Percentiles rank a stretch among this genome's conserved stretches.
Conservation (phyloP, 2,888 invertebrate species). For the Aphodius sticticus region DNA sequence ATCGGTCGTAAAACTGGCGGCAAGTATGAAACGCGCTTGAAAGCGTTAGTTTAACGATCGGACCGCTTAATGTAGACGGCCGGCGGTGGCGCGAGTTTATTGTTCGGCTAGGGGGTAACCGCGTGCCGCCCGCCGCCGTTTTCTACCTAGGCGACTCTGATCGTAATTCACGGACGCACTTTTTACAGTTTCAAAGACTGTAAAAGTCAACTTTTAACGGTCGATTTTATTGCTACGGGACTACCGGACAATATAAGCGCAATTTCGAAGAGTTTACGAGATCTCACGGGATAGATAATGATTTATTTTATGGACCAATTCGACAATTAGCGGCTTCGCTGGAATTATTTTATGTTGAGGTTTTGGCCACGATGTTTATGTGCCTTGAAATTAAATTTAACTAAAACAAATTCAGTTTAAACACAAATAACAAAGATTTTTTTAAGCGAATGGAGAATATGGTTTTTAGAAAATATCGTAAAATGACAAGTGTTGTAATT, state of each 20-base stretch:
- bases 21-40: conserved; percentile 57
- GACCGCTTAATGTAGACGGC: conserved; percentile 55
- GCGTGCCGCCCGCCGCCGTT: conserved; percentile 4
- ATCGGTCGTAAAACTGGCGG: conserved; percentile 54
- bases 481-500: no score
- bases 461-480: no score
- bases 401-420: no score
- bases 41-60: conserved; percentile 59
- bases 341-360: background rate
- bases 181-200: conserved; percentile 61
- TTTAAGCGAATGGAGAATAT: no score
- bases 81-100: conserved; percentile 48
- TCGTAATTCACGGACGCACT: conserved; percentile 54
- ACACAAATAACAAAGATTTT: no score
- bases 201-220: conserved; percentile 60
- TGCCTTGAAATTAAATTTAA: background rate
- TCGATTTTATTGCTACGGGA: conserved; percentile 59
- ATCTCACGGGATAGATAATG: conserved; percentile 19
- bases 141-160: conserved; percentile 42
- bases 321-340: background rate
- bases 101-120: conserved; percentile 45
- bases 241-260: conserved; percentile 4
- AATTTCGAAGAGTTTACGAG: conserved; percentile 43
- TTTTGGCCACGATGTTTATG: background rate
- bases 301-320: background rate